These are phyloP conservation scores for Xenopus laevis DNA, from an alignment of 2,113 vertebrate species.

Conservation along the genomic window DNA sequence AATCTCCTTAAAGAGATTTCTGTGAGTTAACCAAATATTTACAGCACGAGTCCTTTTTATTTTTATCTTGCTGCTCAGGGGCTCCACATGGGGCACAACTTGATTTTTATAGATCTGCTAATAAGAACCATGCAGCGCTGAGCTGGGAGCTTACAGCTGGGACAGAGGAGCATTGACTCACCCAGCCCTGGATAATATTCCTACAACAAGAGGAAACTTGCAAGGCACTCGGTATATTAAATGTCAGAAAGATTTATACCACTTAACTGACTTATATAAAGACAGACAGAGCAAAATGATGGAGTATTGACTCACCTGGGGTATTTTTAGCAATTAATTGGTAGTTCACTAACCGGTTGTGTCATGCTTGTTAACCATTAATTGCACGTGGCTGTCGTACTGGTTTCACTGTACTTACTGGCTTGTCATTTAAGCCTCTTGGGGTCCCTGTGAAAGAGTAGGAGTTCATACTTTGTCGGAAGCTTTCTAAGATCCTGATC, in stretches of 20 bases:
- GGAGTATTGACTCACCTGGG: constrained; percentile 55
- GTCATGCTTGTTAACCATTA: constrained; percentile 51
- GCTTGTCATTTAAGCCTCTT: too few species aligned
- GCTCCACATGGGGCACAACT: too few species aligned
- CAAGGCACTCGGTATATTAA: constrained; percentile 43
- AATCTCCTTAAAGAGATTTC: too few species aligned
- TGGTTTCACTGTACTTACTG: neutral
- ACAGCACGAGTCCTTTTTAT: too few species aligned
- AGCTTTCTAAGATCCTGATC: too few species aligned
- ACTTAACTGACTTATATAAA: constrained; percentile 55
- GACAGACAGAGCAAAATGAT: constrained; percentile 59
- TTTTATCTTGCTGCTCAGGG: too few species aligned
- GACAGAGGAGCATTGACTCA: neutral
- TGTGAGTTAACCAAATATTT: too few species aligned
- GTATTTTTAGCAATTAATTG: constrained; percentile 56
- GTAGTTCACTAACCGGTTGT: constrained; percentile 56
- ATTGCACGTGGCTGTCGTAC: neutral
- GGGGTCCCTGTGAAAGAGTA: too few species aligned
- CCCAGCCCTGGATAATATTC: constrained; percentile 45
- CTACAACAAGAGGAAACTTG: constrained; percentile 52
- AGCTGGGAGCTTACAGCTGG: neutral
- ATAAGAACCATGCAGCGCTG: too few species aligned
- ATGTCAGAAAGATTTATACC: constrained; percentile 52
- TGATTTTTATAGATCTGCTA: too few species aligned
- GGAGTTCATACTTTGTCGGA: too few species aligned